A percentile compares a stretch with the other conserved stretches of the same genome.
Evolutionary conservation across 37 sponge, comb jelly and placozoan species (phyloP).

Genomic region (Amphimedon queenslandica): DNA sequence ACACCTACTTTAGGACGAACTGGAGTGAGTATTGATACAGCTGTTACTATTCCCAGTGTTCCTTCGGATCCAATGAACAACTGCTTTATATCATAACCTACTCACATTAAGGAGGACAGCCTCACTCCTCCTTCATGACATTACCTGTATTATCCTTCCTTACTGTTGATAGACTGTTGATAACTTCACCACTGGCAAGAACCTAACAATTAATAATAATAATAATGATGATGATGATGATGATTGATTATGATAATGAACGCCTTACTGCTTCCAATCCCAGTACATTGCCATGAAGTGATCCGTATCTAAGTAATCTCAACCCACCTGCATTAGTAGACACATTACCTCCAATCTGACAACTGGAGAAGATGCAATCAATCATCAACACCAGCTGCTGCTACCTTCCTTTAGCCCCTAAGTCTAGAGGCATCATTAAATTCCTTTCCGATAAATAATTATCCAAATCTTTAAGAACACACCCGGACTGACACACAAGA

Average conservation of each 20-base stretch:
- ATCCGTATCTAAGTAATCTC: constrained; percentile 89
- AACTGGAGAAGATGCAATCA: constrained; percentile 25
- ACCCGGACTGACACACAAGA: constrained; percentile 85
- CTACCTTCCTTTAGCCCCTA: constrained; percentile 91
- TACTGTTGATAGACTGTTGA: constrained; percentile 75
- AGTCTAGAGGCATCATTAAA: constrained; percentile 86
- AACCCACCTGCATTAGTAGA: constrained; percentile 97
- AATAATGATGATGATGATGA: background rate
- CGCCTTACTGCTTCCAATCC: constrained; percentile 76
- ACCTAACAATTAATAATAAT: constrained; percentile 27
- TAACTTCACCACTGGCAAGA: constrained; percentile 76
- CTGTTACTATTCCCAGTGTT: constrained; percentile 91
- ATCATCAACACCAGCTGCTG: background rate
- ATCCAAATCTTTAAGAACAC: constrained; percentile 78
- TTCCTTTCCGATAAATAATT: constrained; percentile 54
- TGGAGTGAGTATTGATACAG: constrained; percentile 74
- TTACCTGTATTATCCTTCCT: constrained; percentile 95
- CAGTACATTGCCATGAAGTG: constrained; percentile 84
- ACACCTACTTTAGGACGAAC: constrained; percentile 59
- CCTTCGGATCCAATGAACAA: constrained; percentile 97
- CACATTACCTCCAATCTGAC: constrained; percentile 95
- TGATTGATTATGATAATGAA: background rate
- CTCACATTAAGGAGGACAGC: background rate
- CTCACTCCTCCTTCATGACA: background rate
- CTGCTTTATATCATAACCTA: constrained; percentile 97